phyloP scores from a whole-genome alignment of 2,888 invertebrate species.

The Tachina fera region DNA sequence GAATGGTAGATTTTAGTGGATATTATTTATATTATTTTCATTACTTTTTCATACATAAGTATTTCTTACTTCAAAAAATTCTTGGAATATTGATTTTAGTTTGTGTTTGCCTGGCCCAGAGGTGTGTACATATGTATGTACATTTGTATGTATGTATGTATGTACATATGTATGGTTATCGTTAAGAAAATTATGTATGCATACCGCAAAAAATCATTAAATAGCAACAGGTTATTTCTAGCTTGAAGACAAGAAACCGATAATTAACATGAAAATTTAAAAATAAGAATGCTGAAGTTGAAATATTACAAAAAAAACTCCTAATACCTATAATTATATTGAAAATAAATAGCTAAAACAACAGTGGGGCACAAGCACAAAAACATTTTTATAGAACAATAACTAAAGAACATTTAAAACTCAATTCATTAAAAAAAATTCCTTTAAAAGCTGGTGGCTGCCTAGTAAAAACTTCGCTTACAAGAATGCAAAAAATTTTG shows the following conservation, averaged over 20 bases:
- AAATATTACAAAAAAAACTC: slow-evolving; percentile 30
- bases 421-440: no score
- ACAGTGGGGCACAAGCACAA: slow-evolving; percentile 6
- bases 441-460: no score
- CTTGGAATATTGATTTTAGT: slow-evolving; percentile 43
- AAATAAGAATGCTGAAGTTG: slow-evolving; percentile 19
- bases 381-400: not conserved
- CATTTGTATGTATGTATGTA: not conserved
- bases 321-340: not conserved
- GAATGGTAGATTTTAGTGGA: not conserved
- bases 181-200: slow-evolving; percentile 65
- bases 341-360: not conserved
- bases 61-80: slow-evolving; percentile 32
- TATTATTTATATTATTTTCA: not conserved
- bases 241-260: slow-evolving; percentile 53
- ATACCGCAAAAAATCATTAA: slow-evolving; percentile 59
- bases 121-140: not conserved
- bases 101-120: not conserved
- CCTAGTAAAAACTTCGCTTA: no score
- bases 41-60: not conserved
- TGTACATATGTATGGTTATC: not conserved
- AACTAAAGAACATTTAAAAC: not conserved
- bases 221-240: slow-evolving; percentile 59
- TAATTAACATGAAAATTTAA: slow-evolving; percentile 48
- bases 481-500: no score